Evolutionary conservation across 2,797 vertebrate species (phyloP), one percentile per base, ranked within the genome.

Genomic region (Arnoldichthys spilopterus): DNA sequence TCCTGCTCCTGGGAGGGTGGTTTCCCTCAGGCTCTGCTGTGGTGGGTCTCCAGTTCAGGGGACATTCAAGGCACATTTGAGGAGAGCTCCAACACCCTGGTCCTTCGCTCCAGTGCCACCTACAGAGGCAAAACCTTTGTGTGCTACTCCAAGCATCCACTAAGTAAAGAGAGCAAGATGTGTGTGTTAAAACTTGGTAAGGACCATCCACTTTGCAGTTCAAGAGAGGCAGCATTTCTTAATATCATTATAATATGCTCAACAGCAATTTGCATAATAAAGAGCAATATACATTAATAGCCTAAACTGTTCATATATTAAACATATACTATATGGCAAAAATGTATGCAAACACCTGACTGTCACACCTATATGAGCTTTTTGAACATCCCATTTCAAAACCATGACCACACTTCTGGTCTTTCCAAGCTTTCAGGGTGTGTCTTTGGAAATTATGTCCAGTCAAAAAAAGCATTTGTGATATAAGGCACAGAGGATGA

Each of bases 1-100:
- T 95, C 91, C 63, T 98, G 96, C 76, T 90, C 89, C 45, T 97
- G 96, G 97, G 91, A 91, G 1, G 95, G 96, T 16, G 97, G 96
- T 0, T 63, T 82, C 0, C 96, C 96, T 0, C 92, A 80, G 0
- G 92, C 93, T 30, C 67, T 89, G n/a, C 91, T 96, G 81, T 93
- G 88, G 90, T 98, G 96, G 96, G 82, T 87, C 26, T 93, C 93
- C 0, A 82, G 87, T 0, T 83, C 76, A 4, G 92, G 91, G 28
- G 89, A 80, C 0, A 58, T 83, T 0, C 72, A 94, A 83, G 91
- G 93, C 0, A 83, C 84, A 0, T 88, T 89, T 0, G 77, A 92
- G 0, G 85, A 93, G 71, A 96, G 91, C 1, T 74, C 80, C 12
- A 91, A 94, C 32, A 85, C 93, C 77, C 81, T 96, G 56, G 90